Evolutionary conservation across 2,797 vertebrate genomes (phyloP).

Genomic region (Graptemys geographica): DNA sequence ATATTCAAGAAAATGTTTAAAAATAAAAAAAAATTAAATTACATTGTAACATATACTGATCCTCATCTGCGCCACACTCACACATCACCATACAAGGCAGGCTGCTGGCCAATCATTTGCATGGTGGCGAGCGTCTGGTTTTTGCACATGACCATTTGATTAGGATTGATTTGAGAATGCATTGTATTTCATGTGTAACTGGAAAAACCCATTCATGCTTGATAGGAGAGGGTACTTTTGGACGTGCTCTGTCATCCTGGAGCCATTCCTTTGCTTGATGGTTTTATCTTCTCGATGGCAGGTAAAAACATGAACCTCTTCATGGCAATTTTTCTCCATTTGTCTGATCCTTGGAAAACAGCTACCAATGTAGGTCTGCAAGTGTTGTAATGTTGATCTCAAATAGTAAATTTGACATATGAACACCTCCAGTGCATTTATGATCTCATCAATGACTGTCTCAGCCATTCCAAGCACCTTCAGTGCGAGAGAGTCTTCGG

Average conservation of each 20-base stretch:
- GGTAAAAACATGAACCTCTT: neutral
- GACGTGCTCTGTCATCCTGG: neutral
- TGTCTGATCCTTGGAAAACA: neutral
- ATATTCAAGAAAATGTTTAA: neutral
- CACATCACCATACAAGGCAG: neutral
- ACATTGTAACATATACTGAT: neutral
- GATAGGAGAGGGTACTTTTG: neutral
- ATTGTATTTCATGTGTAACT: neutral
- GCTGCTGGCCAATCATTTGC: neutral
- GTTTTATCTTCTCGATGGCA: neutral
- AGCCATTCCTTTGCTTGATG: neutral
- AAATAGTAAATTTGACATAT: neutral
- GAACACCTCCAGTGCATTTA: neutral
- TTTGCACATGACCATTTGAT: neutral
- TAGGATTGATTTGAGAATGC: neutral
- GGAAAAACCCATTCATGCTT: neutral
- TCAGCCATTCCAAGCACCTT: neutral
- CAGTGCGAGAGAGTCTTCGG: neutral
- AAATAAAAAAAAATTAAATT: neutral
- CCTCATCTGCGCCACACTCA: neutral
- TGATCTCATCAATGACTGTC: neutral
- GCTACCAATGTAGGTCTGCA: neutral
- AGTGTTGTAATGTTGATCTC: neutral
- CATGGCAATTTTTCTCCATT: neutral
- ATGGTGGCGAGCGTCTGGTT: neutral